Evolutionary conservation across 2,888 invertebrate genomes (phyloP).

Genomic region (Noctua pronuba): DNA sequence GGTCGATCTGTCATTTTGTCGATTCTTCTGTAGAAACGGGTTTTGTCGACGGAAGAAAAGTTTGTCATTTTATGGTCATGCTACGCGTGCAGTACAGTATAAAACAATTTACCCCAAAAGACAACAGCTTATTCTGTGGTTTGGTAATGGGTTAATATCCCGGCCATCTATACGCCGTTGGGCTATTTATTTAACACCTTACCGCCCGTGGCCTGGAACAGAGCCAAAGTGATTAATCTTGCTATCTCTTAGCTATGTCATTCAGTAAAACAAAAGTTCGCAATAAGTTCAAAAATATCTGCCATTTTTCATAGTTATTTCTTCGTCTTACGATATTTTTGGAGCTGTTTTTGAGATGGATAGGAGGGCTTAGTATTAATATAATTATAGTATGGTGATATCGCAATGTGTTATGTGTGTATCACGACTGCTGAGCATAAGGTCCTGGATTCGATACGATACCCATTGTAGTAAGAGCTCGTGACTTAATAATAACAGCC

Average conservation of each 20-base stretch:
- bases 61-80: too few species aligned
- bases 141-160: slow-evolving; percentile 52
- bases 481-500: neutral
- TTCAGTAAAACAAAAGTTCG: slow-evolving; percentile 58
- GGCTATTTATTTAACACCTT: slow-evolving; percentile 60
- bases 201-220: slow-evolving; percentile 54
- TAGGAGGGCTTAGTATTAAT: too few species aligned
- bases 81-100: too few species aligned
- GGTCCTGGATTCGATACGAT: too few species aligned
- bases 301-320: slow-evolving; percentile 50
- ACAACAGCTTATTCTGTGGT: slow-evolving; percentile 36
- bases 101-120: slow-evolving; percentile 8
- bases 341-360: neutral
- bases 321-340: slow-evolving; percentile 12
- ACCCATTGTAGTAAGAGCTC: neutral
- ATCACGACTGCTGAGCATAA: too few species aligned
- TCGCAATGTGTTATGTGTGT: too few species aligned
- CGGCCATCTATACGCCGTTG: slow-evolving; percentile 34
- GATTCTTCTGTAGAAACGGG: too few species aligned
- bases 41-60: too few species aligned
- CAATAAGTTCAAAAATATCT: slow-evolving; percentile 59
- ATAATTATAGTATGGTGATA: too few species aligned
- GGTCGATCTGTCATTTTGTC: too few species aligned
- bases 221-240: slow-evolving; percentile 62
- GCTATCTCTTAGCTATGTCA: slow-evolving; percentile 60